Evolutionary conservation across 2,888 invertebrate genomes (phyloP).

Genomic region (Eulithis prunata): DNA sequence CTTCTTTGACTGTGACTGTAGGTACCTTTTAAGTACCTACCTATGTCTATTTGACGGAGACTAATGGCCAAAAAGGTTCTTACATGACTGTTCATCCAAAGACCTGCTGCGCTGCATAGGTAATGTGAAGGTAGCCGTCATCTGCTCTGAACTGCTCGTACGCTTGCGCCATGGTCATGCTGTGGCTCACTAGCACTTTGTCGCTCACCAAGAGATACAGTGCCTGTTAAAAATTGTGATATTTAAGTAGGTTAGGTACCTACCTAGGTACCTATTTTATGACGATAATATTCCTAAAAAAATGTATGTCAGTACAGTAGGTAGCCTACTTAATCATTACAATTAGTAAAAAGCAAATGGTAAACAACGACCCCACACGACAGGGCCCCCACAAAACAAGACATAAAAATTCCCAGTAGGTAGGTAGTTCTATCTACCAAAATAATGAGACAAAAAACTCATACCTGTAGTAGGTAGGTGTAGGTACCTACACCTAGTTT

Average conservation of each 20-base stretch:
- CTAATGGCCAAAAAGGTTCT: slow-evolving; percentile 25
- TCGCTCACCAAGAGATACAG: slow-evolving; percentile 93
- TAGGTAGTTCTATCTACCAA: too few species aligned
- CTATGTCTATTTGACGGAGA: not conserved
- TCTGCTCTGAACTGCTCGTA: slow-evolving; percentile 90
- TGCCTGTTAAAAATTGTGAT: slow-evolving; percentile 74
- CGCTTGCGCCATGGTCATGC: slow-evolving; percentile 91
- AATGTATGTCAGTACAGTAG: too few species aligned
- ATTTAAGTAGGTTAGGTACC: too few species aligned
- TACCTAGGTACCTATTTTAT: too few species aligned
- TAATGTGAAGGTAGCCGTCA: slow-evolving; percentile 94
- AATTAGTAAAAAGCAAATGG: not conserved
- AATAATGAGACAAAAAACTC: too few species aligned
- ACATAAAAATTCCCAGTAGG: too few species aligned
- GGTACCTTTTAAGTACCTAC: too few species aligned
- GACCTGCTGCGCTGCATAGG: slow-evolving; percentile 93
- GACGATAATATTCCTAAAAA: too few species aligned
- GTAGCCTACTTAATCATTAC: too few species aligned
- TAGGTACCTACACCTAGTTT: too few species aligned
- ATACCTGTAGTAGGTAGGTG: too few species aligned
- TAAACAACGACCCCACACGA: not conserved
- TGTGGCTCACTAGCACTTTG: slow-evolving; percentile 90
- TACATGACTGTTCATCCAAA: slow-evolving; percentile 68
- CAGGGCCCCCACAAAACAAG: not conserved
- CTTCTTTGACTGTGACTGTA: too few species aligned